Base-by-base conservation (phyloP, 1,140 invertebrate genomes). In the Calycopis cecrops region DNA sequence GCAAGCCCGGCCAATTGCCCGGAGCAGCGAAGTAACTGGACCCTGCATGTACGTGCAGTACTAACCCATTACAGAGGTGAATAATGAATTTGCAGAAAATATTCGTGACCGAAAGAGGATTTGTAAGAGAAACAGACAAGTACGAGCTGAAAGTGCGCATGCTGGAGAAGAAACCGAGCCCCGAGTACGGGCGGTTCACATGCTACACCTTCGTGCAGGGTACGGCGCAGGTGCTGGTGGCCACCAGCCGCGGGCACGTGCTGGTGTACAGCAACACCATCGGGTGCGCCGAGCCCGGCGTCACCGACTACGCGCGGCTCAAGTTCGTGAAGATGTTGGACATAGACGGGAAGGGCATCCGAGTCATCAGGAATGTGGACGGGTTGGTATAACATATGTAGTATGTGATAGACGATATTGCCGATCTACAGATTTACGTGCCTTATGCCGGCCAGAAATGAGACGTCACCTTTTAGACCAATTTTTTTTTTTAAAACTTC, bases 71-170 rank as follows among this genome's bases (percentile, higher is more conserved):
- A n/a, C n/a, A n/a, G n/a, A n/a, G n/a, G n/a, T n/a, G n/a, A n/a
- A n/a, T n/a, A n/a, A n/a, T n/a, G n/a, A n/a, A n/a, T n/a, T n/a
- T 59, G 28, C 58, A 86, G 83, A 84, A 81, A 81, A 53, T 80
- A 37, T 73, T 79, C 16, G 59, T 83, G 0, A 52, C 64, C 3
- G 83, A 86, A 64, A 60, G 78, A 57, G 83, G 83, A 8, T 16
- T 79, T 3, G 10, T 70, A 6, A 86, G 72, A 66, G 80, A 80
- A 37, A 83, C 78, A 0, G 63, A 82, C 35, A 63, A 76, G 12
- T 84, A 76, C 48, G 68, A 79, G 38, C 48, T 87, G 1, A 82
- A 75, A 50, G 67, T 85, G 11, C 59, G 64, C 28, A 59, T 59
- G 17, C 53, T 62, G 1, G 60, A 64, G 2, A 71, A 70, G 35